These are phyloP conservation scores for Entomyzon cyanotis DNA, from an alignment of 2,113 vertebrate genomes.

Conservation along the genomic window DNA sequence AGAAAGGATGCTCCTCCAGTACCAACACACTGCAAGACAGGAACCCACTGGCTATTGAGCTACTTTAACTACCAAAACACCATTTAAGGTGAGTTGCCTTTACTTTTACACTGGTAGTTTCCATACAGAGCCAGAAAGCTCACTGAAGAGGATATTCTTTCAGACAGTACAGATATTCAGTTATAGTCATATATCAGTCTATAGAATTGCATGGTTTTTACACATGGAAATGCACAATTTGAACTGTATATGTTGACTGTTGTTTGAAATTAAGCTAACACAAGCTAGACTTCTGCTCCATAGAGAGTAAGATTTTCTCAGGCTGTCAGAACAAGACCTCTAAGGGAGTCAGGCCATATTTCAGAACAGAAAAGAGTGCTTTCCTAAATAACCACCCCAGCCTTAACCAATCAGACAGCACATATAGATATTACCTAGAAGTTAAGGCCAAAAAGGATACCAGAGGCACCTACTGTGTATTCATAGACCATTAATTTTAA, in stretches of 20 bases:
- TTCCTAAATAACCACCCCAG: neutral
- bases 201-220: neutral
- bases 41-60: neutral
- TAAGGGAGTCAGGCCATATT: neutral
- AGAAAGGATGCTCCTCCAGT: neutral
- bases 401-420: neutral
- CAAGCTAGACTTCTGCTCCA: neutral
- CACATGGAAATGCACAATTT: neutral
- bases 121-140: neutral
- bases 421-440: neutral
- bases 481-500: neutral
- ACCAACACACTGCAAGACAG: neutral
- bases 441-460: neutral
- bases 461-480: neutral
- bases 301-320: neutral
- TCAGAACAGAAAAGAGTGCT: neutral
- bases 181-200: neutral
- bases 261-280: neutral
- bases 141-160: neutral
- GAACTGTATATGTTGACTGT: neutral
- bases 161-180: neutral
- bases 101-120: neutral
- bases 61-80: neutral
- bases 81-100: neutral
- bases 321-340: neutral